These are phyloP conservation scores for Aphidius colemani DNA, from an alignment of 2,888 invertebrate species.

Conservation along the genomic window DNA sequence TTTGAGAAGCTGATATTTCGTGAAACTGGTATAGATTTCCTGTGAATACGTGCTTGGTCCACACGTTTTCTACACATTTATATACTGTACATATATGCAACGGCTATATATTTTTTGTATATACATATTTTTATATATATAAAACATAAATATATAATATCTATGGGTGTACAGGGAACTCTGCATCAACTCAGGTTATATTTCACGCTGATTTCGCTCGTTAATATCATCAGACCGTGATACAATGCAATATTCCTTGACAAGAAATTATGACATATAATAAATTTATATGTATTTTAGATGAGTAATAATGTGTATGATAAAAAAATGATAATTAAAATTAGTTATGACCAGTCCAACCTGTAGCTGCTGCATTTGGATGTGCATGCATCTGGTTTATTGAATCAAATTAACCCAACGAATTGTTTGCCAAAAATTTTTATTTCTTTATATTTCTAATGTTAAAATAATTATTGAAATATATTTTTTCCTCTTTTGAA, in stretches of 20 bases:
- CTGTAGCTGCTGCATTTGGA: slow-evolving; percentile 14
- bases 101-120: background rate
- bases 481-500: background rate
- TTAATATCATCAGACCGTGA: background rate
- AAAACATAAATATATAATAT: no score
- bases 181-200: background rate
- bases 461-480: slow-evolving; percentile 8
- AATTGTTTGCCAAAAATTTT: background rate
- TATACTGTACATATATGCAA: background rate
- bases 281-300: no score
- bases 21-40: slow-evolving; percentile 6
- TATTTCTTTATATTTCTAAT: background rate
- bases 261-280: no score
- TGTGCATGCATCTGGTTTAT: slow-evolving; percentile 10
- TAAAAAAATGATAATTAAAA: slow-evolving; percentile 19
- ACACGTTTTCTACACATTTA: background rate
- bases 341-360: slow-evolving; percentile 8
- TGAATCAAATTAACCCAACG: slow-evolving; percentile 13
- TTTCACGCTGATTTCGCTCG: slow-evolving; percentile 2
- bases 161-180: no score
- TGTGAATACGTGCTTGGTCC: background rate
- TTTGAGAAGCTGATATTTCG: background rate
- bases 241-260: background rate
- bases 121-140: slow-evolving; percentile 1
- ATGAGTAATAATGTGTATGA: background rate